Conservation (phyloP, 2,888 invertebrate species). For the Esperia sulphurella region DNA sequence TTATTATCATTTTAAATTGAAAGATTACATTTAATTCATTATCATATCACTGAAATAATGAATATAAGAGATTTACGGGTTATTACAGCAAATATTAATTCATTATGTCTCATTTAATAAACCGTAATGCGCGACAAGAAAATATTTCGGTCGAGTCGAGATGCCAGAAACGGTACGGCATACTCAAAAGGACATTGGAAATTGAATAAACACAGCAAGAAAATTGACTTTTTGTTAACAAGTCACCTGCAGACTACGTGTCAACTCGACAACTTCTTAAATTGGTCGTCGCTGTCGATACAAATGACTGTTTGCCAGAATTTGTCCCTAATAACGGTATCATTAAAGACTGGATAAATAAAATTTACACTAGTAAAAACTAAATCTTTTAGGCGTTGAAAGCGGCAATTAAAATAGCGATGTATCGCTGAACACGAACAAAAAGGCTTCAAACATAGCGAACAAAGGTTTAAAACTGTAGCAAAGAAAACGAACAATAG, state of each 20-base stretch:
- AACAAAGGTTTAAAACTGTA: constrained; percentile 43
- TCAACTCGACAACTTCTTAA: constrained; percentile 44
- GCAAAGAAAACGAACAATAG: constrained; percentile 66
- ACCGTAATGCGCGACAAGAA: constrained; percentile 7
- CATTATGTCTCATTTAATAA: constrained; percentile 6
- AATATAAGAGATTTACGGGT: constrained; percentile 42
- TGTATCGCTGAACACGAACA: constrained; percentile 12
- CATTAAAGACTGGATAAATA: constrained; percentile 15
- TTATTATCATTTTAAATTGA: too few species aligned
- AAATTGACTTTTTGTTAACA: constrained; percentile 41
- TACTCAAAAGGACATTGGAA: constrained; percentile 35
- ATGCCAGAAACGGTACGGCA: constrained; percentile 27
- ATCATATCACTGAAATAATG: constrained; percentile 45
- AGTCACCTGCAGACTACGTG: constrained; percentile 44
- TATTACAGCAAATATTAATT: constrained; percentile 36
- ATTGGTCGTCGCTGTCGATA: constrained; percentile 40
- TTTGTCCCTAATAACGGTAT: constrained; percentile 38
- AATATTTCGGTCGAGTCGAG: constrained; percentile 8
- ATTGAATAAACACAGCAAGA: constrained; percentile 27
- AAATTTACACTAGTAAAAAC: neutral
- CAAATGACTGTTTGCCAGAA: constrained; percentile 35
- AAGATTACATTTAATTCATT: constrained; percentile 35
- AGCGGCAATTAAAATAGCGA: constrained; percentile 14
- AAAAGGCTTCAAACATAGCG: constrained; percentile 27
- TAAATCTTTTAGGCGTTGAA: constrained; percentile 13